Evolutionary conservation across 2,113 vertebrate species (phyloP).

Genomic region (Empidonax alnorum): DNA sequence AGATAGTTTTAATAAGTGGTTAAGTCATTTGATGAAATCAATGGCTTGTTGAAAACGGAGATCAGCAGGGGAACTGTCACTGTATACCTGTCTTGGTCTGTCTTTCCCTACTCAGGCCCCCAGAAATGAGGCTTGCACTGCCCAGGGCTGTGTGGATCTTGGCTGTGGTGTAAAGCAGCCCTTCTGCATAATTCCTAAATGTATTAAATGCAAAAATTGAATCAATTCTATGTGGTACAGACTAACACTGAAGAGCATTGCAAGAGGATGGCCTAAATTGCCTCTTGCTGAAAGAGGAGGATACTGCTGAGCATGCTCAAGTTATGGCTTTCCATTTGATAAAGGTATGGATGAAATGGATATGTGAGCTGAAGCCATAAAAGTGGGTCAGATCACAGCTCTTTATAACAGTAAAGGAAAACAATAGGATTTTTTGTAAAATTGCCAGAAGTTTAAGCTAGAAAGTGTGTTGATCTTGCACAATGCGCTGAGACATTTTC

Average conservation of each 20-base stretch:
- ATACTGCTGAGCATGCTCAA: not conserved
- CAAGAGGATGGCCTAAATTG: not conserved
- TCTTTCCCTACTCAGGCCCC: not conserved
- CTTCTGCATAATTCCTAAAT: not conserved
- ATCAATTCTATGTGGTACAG: not conserved
- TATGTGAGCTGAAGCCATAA: not conserved
- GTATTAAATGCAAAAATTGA: not conserved
- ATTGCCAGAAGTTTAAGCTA: slow-evolving; percentile 35
- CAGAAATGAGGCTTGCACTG: not conserved
- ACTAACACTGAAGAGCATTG: not conserved
- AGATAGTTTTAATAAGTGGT: not conserved
- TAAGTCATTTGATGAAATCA: not conserved
- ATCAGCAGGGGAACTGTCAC: not conserved
- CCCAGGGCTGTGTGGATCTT: not conserved
- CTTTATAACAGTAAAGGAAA: not conserved
- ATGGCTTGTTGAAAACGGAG: not conserved
- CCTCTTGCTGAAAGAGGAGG: slow-evolving; percentile 7
- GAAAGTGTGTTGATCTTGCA: slow-evolving; percentile 57
- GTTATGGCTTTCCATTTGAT: slow-evolving; percentile 21
- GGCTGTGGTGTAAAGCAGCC: not conserved
- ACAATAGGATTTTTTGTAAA: not conserved
- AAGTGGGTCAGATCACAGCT: slow-evolving; percentile 20
- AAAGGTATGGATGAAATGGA: slow-evolving; percentile 23
- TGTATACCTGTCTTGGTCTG: not conserved
- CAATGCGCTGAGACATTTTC: slow-evolving; percentile 62